Evolutionary conservation across 2,888 invertebrate species (phyloP), one percentile per base, ranked within the genome.

Genomic region (Heteromurus nitidus): DNA sequence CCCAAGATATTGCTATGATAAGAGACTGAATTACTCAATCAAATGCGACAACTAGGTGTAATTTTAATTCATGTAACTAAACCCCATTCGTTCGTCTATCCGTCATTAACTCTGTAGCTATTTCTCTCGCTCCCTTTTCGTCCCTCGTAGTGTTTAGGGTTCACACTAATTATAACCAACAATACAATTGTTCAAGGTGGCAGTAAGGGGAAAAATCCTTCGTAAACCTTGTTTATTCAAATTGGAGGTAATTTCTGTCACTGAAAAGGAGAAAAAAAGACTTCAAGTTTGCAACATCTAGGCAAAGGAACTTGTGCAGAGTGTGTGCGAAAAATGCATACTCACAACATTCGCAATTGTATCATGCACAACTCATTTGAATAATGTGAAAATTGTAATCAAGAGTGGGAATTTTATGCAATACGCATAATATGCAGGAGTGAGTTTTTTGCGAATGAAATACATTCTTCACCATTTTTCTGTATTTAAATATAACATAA

Each of bases 181-280:
- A 76, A 44, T 77, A 31, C 36, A 44, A 31, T 50, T 77, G 50
- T 69, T 77, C 77, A 77, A 77, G 68, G 77, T 77, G 62, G 62
- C 68, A 69, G 11, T 69, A 50, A 77, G 77, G 77, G n/a, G n/a
- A n/a, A 77, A 77, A 77, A 69, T 44, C 76, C 68, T 76, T 60
- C 44, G 31, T 47, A 76, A 68, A 76, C 69, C 77, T 77, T 77
- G 77, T 62, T 68, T 60, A 69, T 68, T 62, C 26, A 77, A 77
- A 77, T 77, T 62, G 26, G 18, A 68, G n/a, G 13, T 22, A 65
- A 53, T 50, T 53, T 31, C 16, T 69, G 60, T 69, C 50, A 47
- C 60, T 62, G 58, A 53, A 53, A 53, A 64, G 31, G 30, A 55
- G 28, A 22, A 30, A 67, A n/a, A 68, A 68, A 67, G 50, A 47